Evolutionary conservation across 2,888 invertebrate genomes (phyloP).

Genomic region (Diplazon laetatorius): DNA sequence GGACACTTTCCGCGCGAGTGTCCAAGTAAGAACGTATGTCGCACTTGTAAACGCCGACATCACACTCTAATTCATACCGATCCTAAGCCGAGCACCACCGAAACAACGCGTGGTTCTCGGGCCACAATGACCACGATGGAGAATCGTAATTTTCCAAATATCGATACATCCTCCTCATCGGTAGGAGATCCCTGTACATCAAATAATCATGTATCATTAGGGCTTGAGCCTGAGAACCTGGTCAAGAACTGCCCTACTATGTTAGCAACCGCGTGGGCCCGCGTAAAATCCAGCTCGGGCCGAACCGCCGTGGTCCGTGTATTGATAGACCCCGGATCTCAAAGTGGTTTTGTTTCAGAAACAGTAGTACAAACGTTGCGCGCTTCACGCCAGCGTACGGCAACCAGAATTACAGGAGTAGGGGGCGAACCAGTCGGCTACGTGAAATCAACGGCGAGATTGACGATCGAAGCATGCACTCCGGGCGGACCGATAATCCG

Average conservation of each 20-base stretch:
- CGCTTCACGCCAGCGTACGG: background rate
- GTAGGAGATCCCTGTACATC: background rate
- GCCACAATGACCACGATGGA: background rate
- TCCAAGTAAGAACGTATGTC: background rate
- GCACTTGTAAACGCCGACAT: background rate
- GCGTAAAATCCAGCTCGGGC: background rate
- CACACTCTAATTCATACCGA: background rate
- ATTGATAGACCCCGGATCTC: constrained; percentile 5
- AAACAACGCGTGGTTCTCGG: background rate
- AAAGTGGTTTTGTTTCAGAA: background rate
- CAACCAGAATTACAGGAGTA: constrained; percentile 1
- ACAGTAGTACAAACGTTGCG: background rate
- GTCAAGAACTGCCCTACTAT: background rate
- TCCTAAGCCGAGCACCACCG: background rate
- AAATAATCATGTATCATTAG: background rate
- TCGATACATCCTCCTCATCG: background rate
- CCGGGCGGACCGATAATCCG: background rate
- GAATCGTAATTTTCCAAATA: background rate
- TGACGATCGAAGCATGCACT: constrained; percentile 7
- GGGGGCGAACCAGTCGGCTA: background rate
- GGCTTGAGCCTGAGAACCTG: background rate
- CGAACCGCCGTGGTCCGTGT: background rate
- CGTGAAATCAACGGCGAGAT: background rate
- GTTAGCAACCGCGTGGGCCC: background rate
- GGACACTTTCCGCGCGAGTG: background rate